Evolutionary conservation across 2,113 vertebrate species (phyloP).

Genomic region (Periophthalmus modestus): DNA sequence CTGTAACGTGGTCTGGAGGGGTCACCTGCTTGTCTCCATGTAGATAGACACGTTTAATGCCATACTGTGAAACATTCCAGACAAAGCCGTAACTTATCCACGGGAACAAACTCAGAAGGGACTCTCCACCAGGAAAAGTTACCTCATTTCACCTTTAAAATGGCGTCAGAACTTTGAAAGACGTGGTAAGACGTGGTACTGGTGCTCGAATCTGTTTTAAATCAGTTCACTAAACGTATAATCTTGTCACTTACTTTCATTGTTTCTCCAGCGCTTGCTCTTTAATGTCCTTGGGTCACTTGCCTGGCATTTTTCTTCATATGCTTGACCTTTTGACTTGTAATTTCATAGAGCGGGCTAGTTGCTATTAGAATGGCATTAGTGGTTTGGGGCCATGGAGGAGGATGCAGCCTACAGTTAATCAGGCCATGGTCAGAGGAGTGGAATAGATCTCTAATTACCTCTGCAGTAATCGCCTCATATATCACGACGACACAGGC

Average conservation of each 20-base stretch:
- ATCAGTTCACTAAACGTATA: background rate
- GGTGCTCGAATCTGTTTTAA: too few relatives aligned
- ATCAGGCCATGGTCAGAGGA: constrained; percentile 56
- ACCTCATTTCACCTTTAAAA: too few relatives aligned
- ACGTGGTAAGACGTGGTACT: too few relatives aligned
- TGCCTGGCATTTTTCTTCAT: constrained; percentile 16
- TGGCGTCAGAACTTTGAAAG: too few relatives aligned
- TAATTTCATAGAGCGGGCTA: constrained; percentile 35
- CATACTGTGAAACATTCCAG: too few relatives aligned
- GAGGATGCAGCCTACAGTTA: constrained; percentile 40
- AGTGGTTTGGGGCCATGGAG: constrained; percentile 30
- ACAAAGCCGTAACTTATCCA: too few relatives aligned
- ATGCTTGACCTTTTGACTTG: constrained; percentile 24
- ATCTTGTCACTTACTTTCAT: background rate
- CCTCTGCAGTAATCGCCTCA: constrained; percentile 56
- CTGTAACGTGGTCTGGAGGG: too few relatives aligned
- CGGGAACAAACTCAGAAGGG: too few relatives aligned
- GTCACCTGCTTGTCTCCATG: too few relatives aligned
- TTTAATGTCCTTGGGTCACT: constrained; percentile 10
- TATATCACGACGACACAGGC: constrained; percentile 49
- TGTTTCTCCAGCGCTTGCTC: background rate
- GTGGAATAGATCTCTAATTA: constrained; percentile 66
- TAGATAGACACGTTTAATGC: too few relatives aligned
- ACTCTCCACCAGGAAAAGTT: too few relatives aligned
- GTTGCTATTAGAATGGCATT: constrained; percentile 42